Conservation (phyloP, 2,797 vertebrate species). For the Anisognathus igniventris region DNA sequence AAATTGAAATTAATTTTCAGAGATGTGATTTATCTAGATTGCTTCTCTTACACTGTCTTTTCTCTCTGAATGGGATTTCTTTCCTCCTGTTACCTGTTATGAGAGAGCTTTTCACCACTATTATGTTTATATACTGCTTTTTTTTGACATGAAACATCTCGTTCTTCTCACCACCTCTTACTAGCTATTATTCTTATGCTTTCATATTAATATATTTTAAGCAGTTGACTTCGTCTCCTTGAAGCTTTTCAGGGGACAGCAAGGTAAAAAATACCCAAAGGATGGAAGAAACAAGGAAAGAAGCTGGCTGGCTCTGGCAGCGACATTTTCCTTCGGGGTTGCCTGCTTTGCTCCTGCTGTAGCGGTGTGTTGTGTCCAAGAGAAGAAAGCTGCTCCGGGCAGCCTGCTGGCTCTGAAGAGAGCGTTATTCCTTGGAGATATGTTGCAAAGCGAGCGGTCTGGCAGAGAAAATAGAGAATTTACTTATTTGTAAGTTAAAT, state of each 20-base stretch:
- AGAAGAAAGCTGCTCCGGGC: not conserved
- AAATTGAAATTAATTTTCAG: not conserved
- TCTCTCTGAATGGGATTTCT: not conserved
- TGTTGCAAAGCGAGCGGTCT: not conserved
- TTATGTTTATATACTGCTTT: not conserved
- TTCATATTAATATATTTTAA: not conserved
- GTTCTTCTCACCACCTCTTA: not conserved
- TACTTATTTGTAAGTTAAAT: slow-evolving; percentile 35
- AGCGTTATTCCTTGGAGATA: not conserved
- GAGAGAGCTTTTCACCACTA: not conserved
- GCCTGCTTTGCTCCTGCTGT: not conserved
- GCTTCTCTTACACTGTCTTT: not conserved
- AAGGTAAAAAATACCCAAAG: not conserved
- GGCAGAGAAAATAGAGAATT: not conserved
- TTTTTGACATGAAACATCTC: not conserved
- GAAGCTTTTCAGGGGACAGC: not conserved
- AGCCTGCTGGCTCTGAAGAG: not conserved
- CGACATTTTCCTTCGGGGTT: not conserved
- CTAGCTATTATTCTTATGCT: not conserved
- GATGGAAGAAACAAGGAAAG: not conserved
- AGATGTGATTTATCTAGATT: not conserved
- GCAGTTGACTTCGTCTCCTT: not conserved
- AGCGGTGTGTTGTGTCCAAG: not conserved
- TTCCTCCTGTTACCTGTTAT: not conserved
- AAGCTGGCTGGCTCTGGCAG: not conserved